phyloP scores from a whole-genome alignment of 2,113 vertebrate genomes.

The Setophaga kirtlandii region DNA sequence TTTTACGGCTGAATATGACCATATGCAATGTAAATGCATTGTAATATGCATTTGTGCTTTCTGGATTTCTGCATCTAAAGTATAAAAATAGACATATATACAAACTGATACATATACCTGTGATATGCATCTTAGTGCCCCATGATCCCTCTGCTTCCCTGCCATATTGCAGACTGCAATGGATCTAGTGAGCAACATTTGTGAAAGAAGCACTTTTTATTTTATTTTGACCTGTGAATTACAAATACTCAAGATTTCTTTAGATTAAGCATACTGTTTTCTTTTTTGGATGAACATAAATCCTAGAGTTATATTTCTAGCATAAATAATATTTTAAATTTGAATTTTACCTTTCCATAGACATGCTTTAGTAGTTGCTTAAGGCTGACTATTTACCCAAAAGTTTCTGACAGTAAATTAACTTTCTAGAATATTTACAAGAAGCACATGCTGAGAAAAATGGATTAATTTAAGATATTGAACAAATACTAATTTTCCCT shows the following conservation, averaged over 20 bases:
- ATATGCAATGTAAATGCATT: not conserved
- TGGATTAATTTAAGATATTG: not conserved
- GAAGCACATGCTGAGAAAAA: not conserved
- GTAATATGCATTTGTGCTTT: not conserved
- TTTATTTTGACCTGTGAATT: not conserved
- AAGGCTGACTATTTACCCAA: not conserved
- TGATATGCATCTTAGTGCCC: not conserved
- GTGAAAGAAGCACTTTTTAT: not conserved
- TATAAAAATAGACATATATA: not conserved
- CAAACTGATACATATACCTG: not conserved
- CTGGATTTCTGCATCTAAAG: not conserved
- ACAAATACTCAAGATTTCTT: not conserved
- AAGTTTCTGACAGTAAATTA: slow-evolving; percentile 8
- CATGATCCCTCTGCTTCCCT: not conserved
- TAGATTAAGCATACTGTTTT: not conserved
- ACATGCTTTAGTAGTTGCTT: not conserved
- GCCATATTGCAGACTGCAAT: not conserved
- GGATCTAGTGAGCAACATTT: not conserved
- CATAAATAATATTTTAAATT: not conserved
- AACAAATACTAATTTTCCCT: not conserved
- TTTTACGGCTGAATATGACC: not conserved
- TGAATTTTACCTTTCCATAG: not conserved
- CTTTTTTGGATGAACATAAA: not conserved
- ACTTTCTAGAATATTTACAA: not conserved
- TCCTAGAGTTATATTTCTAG: not conserved